Base-by-base conservation (phyloP, 2,888 invertebrate species). In the Sarcophaga variegata region DNA sequence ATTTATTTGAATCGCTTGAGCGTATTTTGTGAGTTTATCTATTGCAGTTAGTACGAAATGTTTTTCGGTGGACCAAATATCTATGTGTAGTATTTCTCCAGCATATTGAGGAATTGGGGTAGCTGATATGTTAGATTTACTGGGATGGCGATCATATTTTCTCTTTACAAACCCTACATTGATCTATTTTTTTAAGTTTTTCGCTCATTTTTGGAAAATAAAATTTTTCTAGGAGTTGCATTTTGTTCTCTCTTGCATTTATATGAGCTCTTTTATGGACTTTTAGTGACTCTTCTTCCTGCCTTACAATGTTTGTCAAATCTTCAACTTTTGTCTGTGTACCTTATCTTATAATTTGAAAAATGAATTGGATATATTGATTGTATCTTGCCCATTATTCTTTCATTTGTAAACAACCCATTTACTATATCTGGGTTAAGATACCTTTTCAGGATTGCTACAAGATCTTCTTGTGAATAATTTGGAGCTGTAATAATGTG, bases 151-250 rank as follows among this genome's bases (percentile, higher is more conserved):
- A 8, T 77, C 22, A 20, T 71, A 63, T 27, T 72, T 77, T 71
- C 64, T 71, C 64, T 72, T 71, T 66, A 17, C 67, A 45, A 22
- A 78, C 20, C 5, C 17, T 76, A 37, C 54, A 66, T 37, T 76
- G 66, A 17, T 47, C 64, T 78, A 72, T 72, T 78, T 62, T 78
- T 6, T 62, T 71, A 60, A 64, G 47, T 78, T 70, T 76, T 20
- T 54, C 60, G 10, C 14, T n/a, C 37, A 49, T 45, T 75, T 22
- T 62, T 71, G 81, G 64, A 67, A 81, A 81, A 60, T 66, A 59
- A 49, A 64, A 66, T 72, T 72, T 72, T 72, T 62, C 62, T 59
- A 27, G 0, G 4, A 59, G 27, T n/a, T 71, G 59, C 17, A 59
- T 25, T 71, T 59, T 71, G n/a, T 71, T 71, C 17, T 71, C 71